Percentiles rank a stretch among this genome's conserved stretches.
Conservation (phyloP, 2,113 vertebrate species). For the Equus quagga region DNA sequence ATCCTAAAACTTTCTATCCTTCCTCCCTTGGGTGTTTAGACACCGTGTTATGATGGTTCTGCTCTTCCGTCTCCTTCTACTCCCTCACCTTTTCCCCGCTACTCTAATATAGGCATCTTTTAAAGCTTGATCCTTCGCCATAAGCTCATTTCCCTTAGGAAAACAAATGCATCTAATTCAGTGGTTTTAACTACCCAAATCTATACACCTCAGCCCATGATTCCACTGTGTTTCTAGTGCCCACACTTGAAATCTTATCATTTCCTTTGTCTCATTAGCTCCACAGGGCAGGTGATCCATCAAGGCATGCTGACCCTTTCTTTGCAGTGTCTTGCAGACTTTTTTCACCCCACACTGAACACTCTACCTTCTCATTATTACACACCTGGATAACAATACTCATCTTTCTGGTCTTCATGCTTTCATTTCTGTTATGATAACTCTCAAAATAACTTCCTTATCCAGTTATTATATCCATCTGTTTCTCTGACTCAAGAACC, state of each 20-base stretch:
- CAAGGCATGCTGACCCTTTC: not conserved
- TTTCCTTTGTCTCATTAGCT: not conserved
- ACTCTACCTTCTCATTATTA: not conserved
- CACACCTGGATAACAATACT: not conserved
- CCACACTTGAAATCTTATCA: not conserved
- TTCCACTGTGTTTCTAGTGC: not conserved
- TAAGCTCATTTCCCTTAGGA: not conserved
- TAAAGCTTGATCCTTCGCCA: not conserved
- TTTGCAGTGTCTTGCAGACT: not conserved
- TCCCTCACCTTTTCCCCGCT: not conserved
- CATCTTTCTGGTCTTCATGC: not conserved
- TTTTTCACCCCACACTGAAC: not conserved
- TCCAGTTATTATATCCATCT: not conserved
- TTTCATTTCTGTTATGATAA: not conserved
- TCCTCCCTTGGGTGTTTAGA: not conserved
- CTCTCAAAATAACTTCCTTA: conserved; percentile 15
- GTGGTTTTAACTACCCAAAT: not conserved
- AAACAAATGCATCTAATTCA: not conserved
- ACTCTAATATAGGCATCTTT: not conserved
- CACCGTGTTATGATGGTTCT: not conserved
- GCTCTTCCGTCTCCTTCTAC: not conserved
- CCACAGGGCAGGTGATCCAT: not conserved
- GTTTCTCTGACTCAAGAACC: not conserved
- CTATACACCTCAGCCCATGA: not conserved
- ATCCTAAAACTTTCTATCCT: not conserved